Percentiles rank a stretch among this genome's conserved stretches.
Evolutionary conservation across 2,797 vertebrate genomes (phyloP).

Genomic region (Borostomias antarcticus): DNA sequence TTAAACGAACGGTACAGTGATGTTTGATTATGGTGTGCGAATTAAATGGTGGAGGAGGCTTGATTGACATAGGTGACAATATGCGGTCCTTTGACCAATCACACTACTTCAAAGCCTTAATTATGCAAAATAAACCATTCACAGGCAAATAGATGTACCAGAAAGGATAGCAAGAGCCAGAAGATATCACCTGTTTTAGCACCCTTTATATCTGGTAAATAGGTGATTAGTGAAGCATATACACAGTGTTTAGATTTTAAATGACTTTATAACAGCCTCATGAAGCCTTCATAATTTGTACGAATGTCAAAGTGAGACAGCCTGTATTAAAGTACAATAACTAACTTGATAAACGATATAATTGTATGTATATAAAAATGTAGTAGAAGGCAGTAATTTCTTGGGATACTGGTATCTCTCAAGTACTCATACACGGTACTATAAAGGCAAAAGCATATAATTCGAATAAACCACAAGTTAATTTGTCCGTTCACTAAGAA

Average conservation of each 20-base stretch:
- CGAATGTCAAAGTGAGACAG: conserved; percentile 1
- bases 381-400: neutral
- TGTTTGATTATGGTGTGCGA: neutral
- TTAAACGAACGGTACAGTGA: neutral
- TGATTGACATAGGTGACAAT: neutral
- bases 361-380: too few relatives aligned
- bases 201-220: too few relatives aligned
- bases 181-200: neutral
- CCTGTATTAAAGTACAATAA: neutral
- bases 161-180: neutral
- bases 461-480: neutral
- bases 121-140: neutral
- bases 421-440: neutral
- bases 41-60: neutral
- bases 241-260: too few relatives aligned
- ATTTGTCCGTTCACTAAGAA: neutral
- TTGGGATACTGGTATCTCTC: neutral
- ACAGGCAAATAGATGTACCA: neutral
- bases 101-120: neutral
- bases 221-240: too few relatives aligned
- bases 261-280: too few relatives aligned
- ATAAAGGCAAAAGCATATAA: neutral
- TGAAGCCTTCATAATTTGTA: neutral
- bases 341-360: too few relatives aligned
- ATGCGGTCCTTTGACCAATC: neutral